Percentiles rank a stretch among this genome's conserved stretches.
Conservation (phyloP, 2,888 invertebrate species). For the Copidosoma aretas region DNA sequence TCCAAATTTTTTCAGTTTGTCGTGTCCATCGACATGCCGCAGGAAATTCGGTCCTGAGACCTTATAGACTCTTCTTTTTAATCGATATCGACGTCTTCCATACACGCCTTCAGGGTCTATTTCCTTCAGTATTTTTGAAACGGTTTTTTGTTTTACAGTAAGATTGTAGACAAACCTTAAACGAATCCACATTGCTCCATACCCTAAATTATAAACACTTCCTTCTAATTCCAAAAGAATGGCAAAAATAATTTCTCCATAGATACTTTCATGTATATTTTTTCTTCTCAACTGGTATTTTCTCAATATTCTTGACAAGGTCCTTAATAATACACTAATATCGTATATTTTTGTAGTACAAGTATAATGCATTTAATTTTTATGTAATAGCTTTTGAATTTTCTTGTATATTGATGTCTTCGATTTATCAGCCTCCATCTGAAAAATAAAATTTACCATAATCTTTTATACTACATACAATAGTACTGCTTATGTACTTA, state of each 20-base stretch:
- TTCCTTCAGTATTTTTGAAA: background rate
- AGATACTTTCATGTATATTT: background rate
- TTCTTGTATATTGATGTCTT: too few species aligned
- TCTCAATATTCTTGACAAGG: background rate
- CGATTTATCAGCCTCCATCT: too few species aligned
- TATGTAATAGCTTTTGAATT: too few species aligned
- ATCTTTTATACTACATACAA: too few species aligned
- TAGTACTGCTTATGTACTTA: too few species aligned
- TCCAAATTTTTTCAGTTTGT: background rate
- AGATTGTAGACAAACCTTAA: background rate
- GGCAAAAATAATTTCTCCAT: background rate
- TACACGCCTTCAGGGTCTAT: background rate
- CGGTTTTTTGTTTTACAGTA: background rate
- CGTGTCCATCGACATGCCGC: slow-evolving; percentile 1
- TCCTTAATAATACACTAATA: background rate
- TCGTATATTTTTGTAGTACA: too few species aligned
- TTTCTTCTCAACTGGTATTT: background rate
- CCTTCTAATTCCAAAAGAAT: background rate
- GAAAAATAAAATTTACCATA: too few species aligned
- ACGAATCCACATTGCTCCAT: background rate
- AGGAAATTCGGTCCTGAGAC: background rate
- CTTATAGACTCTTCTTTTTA: background rate
- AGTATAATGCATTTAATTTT: too few species aligned
- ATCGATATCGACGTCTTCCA: background rate
- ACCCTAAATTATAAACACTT: background rate